These are phyloP conservation scores for Doryteuthis pealeii DNA, from an alignment of 1,140 invertebrate species.

Conservation along the genomic window DNA sequence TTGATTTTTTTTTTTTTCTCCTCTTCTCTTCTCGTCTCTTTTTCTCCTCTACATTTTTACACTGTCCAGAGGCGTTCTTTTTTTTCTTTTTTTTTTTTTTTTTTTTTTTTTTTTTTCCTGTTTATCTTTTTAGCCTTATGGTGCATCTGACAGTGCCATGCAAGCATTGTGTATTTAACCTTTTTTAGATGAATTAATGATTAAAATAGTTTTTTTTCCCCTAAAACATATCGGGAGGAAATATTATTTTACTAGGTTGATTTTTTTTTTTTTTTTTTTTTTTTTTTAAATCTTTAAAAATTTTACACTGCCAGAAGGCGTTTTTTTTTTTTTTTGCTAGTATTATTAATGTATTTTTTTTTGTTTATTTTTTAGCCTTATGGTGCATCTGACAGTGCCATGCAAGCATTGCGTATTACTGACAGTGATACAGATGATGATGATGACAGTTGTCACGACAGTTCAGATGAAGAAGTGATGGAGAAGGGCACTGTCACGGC, in stretches of 20 bases:
- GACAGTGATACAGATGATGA: slow-evolving; percentile 58
- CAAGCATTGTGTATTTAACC: slow-evolving; percentile 49
- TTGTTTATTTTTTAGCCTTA: slow-evolving; percentile 50
- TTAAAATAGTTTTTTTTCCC: too few relatives aligned
- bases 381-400: slow-evolving; percentile 56
- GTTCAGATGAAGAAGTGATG: slow-evolving; percentile 65
- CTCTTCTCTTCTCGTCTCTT: slow-evolving; percentile 43
- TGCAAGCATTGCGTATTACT: slow-evolving; percentile 44
- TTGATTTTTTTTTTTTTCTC: not conserved
- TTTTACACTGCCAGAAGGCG: slow-evolving; percentile 1
- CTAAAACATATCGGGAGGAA: too few relatives aligned
- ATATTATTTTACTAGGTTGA: slow-evolving; percentile 9
- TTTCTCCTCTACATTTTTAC: not conserved
- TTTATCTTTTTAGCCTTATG: slow-evolving; percentile 54
- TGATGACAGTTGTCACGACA: slow-evolving; percentile 63
- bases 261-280: not conserved
- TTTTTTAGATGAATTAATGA: too few relatives aligned
- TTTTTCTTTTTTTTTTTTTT: too few relatives aligned
- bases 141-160: slow-evolving; percentile 53
- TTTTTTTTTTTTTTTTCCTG: not conserved
- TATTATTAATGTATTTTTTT: too few relatives aligned
- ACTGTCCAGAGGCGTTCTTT: not conserved
- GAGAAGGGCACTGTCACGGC: slow-evolving; percentile 40
- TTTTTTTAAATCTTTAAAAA: not conserved
- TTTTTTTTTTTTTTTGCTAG: too few relatives aligned